Conservation (phyloP, 2,113 vertebrate genomes). For the Meriones unguiculatus region DNA sequence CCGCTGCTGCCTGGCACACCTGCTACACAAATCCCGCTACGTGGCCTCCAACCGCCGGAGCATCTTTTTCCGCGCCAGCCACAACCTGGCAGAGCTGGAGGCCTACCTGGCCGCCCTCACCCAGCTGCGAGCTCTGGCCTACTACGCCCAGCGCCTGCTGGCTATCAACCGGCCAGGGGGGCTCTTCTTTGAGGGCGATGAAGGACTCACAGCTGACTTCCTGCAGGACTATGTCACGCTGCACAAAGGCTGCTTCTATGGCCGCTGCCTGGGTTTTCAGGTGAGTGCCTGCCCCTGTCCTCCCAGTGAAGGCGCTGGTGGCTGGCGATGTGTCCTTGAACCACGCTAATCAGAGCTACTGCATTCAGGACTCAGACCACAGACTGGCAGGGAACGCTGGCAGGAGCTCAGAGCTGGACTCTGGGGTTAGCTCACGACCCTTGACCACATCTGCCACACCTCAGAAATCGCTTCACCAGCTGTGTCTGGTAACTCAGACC, state of each 20-base stretch:
- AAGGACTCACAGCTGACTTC: conserved; percentile 91
- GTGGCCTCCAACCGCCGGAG: conserved; percentile 92
- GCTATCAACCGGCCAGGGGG: conserved; percentile 90
- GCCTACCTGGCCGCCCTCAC: conserved; percentile 93
- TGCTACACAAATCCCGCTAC: conserved; percentile 94
- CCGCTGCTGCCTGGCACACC: conserved; percentile 93
- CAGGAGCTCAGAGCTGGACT: not conserved
- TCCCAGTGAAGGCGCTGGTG: not conserved
- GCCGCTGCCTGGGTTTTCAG: conserved; percentile 96
- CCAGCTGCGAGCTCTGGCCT: conserved; percentile 93
- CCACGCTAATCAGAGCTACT: not conserved
- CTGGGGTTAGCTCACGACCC: not conserved
- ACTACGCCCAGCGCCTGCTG: conserved; percentile 92
- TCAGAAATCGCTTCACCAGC: not conserved
- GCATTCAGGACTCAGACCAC: not conserved
- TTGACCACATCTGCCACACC: not conserved
- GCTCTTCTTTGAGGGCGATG: conserved; percentile 91
- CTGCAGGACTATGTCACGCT: conserved; percentile 92
- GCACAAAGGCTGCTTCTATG: conserved; percentile 96
- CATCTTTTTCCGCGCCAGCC: conserved; percentile 93
- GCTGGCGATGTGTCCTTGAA: not conserved
- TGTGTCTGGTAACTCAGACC: not conserved
- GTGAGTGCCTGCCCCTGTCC: conserved; percentile 79
- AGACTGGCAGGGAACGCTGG: not conserved
- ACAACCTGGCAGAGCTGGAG: conserved; percentile 93